Conservation (phyloP, 2,797 vertebrate species). For the Dermochelys coriacea region DNA sequence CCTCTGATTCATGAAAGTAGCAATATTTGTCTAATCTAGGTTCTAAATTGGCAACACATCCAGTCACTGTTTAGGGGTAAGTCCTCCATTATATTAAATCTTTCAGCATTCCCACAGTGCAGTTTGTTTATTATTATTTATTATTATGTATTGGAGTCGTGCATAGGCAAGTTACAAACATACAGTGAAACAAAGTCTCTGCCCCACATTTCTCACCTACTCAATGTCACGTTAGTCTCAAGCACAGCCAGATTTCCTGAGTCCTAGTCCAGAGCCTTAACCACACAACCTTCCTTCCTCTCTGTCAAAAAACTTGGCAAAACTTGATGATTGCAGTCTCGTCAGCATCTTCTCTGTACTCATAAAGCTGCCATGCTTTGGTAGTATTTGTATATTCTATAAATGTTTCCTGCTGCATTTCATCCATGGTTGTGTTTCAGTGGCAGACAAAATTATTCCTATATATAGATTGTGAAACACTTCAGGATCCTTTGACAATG, state of each 20-base stretch:
- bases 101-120: neutral
- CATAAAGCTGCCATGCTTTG: conserved; percentile 54
- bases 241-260: neutral
- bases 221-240: conserved; percentile 38
- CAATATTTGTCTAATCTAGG: neutral
- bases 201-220: neutral
- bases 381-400: conserved; percentile 64
- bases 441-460: conserved; percentile 35
- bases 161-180: no score
- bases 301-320: conserved; percentile 31
- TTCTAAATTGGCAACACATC: neutral
- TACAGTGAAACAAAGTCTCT: neutral
- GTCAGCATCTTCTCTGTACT: conserved; percentile 64
- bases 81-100: neutral
- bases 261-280: neutral
- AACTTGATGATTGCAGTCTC: conserved; percentile 29
- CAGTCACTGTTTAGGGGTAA: fast-evolving
- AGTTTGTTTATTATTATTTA: neutral
- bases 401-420: conserved; percentile 68
- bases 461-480: conserved; percentile 63
- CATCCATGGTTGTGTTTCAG: conserved; percentile 67
- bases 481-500: conserved; percentile 24
- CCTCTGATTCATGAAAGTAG: neutral
- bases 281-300: conserved; percentile 41
- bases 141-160: neutral